A percentile compares a stretch with the other conserved stretches of the same genome.
Conservation (phyloP, 2,113 vertebrate genomes). For the Noctilio leporinus region DNA sequence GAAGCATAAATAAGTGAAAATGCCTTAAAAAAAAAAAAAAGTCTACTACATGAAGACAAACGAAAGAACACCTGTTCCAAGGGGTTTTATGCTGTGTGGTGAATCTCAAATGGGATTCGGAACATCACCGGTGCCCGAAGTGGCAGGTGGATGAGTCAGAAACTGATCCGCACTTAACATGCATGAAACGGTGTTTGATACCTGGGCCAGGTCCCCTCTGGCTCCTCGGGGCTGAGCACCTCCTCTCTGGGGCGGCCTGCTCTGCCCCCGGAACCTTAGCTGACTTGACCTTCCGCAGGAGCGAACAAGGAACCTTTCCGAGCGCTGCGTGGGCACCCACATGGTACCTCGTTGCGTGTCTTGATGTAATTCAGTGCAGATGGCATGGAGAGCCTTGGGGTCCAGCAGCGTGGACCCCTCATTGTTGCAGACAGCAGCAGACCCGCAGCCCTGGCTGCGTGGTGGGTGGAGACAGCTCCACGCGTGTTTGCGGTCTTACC, state of each 20-base stretch:
- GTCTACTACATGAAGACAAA: neutral
- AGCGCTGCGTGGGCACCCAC: fast-evolving
- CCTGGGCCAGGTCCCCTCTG: too few relatives aligned
- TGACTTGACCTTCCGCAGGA: neutral
- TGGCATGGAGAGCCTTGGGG: fast-evolving
- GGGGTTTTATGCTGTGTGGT: fast-evolving
- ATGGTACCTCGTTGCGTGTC: fast-evolving
- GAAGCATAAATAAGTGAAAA: neutral
- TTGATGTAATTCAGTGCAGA: fast-evolving
- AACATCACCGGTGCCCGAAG: fast-evolving
- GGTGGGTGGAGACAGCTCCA: fast-evolving
- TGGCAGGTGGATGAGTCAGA: fast-evolving
- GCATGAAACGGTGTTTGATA: fast-evolving
- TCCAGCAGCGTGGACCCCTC: fast-evolving
- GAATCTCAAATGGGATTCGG: fast-evolving
- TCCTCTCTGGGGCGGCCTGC: neutral
- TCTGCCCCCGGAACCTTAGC: neutral
- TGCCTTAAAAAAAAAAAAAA: neutral
- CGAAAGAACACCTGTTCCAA: fast-evolving
- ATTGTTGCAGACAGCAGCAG: neutral
- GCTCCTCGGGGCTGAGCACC: neutral
- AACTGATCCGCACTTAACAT: neutral
- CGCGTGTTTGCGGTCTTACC: fast-evolving
- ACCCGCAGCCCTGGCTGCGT: fast-evolving
- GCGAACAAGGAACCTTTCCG: neutral